Evolutionary conservation across 2,797 vertebrate genomes (phyloP).

Genomic region (Synanceia verrucosa): DNA sequence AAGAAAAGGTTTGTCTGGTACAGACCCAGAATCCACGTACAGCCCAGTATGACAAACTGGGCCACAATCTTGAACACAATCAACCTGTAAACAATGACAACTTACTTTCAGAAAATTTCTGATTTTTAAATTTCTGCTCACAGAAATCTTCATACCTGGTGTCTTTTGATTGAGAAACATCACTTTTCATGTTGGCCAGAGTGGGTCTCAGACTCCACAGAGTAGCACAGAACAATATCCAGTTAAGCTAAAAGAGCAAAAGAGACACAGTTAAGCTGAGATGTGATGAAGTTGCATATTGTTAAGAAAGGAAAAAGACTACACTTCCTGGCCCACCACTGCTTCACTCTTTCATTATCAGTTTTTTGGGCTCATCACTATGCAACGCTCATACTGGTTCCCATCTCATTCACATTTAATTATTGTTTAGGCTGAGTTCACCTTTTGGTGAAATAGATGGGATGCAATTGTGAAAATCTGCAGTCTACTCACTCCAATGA

Average conservation of each 20-base stretch:
- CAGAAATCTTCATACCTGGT: slow-evolving; percentile 51
- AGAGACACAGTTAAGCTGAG: slow-evolving; percentile 1
- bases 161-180: slow-evolving; percentile 77
- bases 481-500: slow-evolving; percentile 48
- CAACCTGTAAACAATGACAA: slow-evolving; percentile 48
- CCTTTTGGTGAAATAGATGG: no score
- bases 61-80: slow-evolving; percentile 77
- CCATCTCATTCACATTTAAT: no score
- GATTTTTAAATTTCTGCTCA: neutral
- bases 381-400: no score
- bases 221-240: slow-evolving; percentile 72
- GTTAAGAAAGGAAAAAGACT: no score
- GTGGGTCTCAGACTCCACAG: slow-evolving; percentile 78
- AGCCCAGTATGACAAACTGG: slow-evolving; percentile 78
- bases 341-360: no score
- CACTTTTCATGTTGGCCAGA: slow-evolving; percentile 78
- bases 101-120: neutral
- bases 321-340: no score
- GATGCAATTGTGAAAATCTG: neutral
- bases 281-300: no score
- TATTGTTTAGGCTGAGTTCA: no score
- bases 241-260: slow-evolving; percentile 26
- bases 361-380: no score
- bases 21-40: slow-evolving; percentile 78
- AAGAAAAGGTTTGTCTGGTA: slow-evolving; percentile 67